Conservation (phyloP, 2,888 invertebrate species). For the Conistra vaccinii region DNA sequence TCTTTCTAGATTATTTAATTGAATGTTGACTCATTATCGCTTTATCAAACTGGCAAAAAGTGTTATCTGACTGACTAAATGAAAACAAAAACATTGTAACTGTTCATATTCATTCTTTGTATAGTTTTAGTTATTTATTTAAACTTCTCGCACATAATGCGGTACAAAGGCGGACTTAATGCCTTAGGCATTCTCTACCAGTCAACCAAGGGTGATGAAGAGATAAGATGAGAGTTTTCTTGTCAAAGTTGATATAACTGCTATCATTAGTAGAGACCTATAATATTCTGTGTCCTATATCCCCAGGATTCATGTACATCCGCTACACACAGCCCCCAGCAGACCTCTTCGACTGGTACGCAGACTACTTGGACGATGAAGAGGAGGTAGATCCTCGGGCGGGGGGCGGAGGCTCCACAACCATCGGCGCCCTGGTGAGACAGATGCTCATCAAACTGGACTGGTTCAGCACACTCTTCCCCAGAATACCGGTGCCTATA, state of each 20-base stretch:
- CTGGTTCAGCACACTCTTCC: slow-evolving; percentile 99
- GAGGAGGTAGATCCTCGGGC: slow-evolving; percentile 99
- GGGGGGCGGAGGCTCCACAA: slow-evolving; percentile 98
- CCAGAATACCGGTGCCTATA: slow-evolving; percentile 99
- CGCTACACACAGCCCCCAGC: slow-evolving; percentile 99
- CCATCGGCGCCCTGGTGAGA: slow-evolving; percentile 97
- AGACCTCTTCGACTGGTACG: slow-evolving; percentile 99
- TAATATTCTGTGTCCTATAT: background rate
- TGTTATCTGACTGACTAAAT: background rate
- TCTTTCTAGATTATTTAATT: background rate
- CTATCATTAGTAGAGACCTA: too few species aligned
- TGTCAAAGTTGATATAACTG: background rate
- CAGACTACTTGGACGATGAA: slow-evolving; percentile 98
- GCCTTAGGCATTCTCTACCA: too few species aligned
- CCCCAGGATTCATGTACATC: slow-evolving; percentile 93
- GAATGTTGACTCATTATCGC: slow-evolving; percentile 2
- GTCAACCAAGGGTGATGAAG: too few species aligned
- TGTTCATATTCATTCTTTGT: background rate
- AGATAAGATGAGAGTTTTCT: too few species aligned
- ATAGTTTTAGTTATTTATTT: too few species aligned
- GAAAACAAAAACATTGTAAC: background rate
- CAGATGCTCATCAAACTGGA: slow-evolving; percentile 98
- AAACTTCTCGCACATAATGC: too few species aligned
- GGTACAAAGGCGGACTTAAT: too few species aligned
- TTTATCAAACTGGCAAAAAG: slow-evolving; percentile 4